A percentile compares a stretch with the other conserved stretches of the same genome.
phyloP scores from a whole-genome alignment of 2,888 invertebrate species.

The Drosophila emarginata region DNA sequence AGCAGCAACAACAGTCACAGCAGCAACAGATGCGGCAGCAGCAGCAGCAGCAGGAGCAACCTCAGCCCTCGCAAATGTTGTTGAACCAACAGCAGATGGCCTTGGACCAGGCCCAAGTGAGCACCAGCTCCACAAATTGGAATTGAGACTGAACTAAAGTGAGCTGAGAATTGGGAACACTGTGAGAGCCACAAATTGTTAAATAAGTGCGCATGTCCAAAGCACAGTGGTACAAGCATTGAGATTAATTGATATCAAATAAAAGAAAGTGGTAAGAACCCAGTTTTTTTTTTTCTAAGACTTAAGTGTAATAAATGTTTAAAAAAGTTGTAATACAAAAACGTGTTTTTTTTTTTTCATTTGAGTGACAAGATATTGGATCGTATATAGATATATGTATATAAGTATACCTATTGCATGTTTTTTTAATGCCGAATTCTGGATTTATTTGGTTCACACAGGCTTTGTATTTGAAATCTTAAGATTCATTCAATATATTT shows the following conservation, averaged over 20 bases:
- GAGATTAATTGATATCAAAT: slow-evolving; percentile 20
- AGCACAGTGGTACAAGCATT: slow-evolving; percentile 27
- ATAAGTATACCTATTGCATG: no score
- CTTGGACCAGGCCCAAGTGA: slow-evolving; percentile 71
- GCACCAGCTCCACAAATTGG: slow-evolving; percentile 66
- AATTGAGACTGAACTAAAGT: slow-evolving; percentile 39
- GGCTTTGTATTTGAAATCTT: no score
- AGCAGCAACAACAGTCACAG: slow-evolving; percentile 6
- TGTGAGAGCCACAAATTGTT: slow-evolving; percentile 4
- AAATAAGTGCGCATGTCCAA: slow-evolving; percentile 42
- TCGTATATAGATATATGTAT: no score
- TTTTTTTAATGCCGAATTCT: no score
- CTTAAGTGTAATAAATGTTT: neutral
- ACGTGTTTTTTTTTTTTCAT: neutral
- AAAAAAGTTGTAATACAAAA: neutral
- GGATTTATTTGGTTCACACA: no score
- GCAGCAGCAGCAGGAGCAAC: slow-evolving; percentile 23
- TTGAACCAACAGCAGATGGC: slow-evolving; percentile 73
- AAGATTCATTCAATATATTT: no score
- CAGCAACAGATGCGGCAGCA: slow-evolving; percentile 27
- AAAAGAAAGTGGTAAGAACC: no score
- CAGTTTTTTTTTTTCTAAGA: neutral
- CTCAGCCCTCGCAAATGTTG: slow-evolving; percentile 65
- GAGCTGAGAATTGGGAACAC: slow-evolving; percentile 14
- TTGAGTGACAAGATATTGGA: no score